Conservation (phyloP, 2,888 invertebrate species). For the Diloba caeruleocephala region DNA sequence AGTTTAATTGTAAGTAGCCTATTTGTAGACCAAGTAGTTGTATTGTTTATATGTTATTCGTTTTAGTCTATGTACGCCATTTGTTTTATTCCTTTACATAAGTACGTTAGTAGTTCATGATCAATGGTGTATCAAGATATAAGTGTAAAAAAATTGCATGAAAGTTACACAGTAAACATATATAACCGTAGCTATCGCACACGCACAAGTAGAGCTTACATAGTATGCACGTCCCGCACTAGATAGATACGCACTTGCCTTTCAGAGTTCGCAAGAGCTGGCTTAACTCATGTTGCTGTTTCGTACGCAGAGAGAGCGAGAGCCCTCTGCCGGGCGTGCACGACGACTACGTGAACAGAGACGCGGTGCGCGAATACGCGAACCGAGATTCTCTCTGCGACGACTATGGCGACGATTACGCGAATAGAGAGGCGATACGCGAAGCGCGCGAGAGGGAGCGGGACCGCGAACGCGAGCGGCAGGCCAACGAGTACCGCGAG, state of each 20-base stretch:
- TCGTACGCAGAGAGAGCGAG: conserved; percentile 86
- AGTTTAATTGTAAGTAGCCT: background rate
- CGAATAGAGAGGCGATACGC: conserved; percentile 85
- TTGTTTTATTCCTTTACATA: background rate
- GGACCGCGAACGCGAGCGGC: conserved; percentile 74
- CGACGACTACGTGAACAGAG: conserved; percentile 86
- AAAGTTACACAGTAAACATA: background rate
- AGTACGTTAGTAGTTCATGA: background rate
- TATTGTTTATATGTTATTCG: conserved; percentile 5
- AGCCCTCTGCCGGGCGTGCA: conserved; percentile 79
- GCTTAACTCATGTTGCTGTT: conserved; percentile 86
- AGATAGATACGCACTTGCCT: conserved; percentile 71
- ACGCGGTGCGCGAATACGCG: conserved; percentile 82
- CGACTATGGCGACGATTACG: conserved; percentile 87
- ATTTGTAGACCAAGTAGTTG: conserved; percentile 6
- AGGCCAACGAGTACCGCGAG: conserved; percentile 81
- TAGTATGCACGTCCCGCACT: conserved; percentile 71
- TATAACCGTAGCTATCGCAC: conserved; percentile 36
- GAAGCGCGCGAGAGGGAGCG: conserved; percentile 77
- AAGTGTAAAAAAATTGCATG: conserved; percentile 20
- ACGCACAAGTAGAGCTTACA: conserved; percentile 49
- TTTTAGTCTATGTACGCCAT: background rate
- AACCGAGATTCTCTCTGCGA: conserved; percentile 84
- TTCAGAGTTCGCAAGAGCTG: conserved; percentile 82
- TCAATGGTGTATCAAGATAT: background rate